These are phyloP conservation scores for Miltochrista miniata DNA, from an alignment of 2,888 invertebrate species.

Conservation along the genomic window DNA sequence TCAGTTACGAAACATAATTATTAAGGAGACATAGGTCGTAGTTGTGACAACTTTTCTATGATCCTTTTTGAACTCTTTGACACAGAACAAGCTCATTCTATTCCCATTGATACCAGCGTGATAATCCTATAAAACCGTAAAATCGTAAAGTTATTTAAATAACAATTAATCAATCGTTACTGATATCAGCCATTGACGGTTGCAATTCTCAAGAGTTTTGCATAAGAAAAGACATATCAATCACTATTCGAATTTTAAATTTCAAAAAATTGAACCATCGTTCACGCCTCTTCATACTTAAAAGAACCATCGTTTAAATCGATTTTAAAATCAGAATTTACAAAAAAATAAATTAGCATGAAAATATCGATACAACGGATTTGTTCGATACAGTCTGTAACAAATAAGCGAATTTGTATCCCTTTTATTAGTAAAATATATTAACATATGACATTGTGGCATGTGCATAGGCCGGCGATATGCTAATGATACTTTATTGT, in stretches of 20 bases:
- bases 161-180: slow-evolving; percentile 42
- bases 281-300: slow-evolving; percentile 57
- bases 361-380: slow-evolving; percentile 75
- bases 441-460: slow-evolving; percentile 62
- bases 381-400: slow-evolving; percentile 69
- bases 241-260: slow-evolving; percentile 35
- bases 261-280: slow-evolving; percentile 42
- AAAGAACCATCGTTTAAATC: slow-evolving; percentile 51
- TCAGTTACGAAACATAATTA: too few relatives aligned
- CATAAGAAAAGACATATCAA: slow-evolving; percentile 37
- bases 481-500: slow-evolving; percentile 59
- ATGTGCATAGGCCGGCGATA: slow-evolving; percentile 44
- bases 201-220: slow-evolving; percentile 36
- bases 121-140: slow-evolving; percentile 26
- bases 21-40: too few relatives aligned
- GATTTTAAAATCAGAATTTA: slow-evolving; percentile 47
- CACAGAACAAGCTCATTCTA: not conserved
- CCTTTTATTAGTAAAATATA: slow-evolving; percentile 63
- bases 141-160: slow-evolving; percentile 44
- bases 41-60: not conserved
- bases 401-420: slow-evolving; percentile 71
- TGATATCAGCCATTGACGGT: slow-evolving; percentile 31
- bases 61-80: not conserved
- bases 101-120: slow-evolving; percentile 10
- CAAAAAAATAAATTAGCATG: slow-evolving; percentile 63